Conservation (phyloP, 1,140 invertebrate genomes). For the Drosophila ananassae region DNA sequence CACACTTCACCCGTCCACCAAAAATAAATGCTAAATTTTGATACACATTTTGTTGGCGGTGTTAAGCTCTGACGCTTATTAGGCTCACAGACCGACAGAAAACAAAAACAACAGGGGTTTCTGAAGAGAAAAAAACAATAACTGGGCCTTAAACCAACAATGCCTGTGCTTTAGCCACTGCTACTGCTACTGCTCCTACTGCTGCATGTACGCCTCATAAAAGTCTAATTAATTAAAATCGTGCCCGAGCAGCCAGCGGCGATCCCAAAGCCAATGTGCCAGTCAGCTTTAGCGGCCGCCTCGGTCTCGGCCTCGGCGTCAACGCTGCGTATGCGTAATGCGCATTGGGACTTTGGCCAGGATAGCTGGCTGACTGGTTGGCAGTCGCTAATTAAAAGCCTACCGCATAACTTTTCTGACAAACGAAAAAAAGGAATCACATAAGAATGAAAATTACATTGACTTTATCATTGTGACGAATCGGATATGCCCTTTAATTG, state of each 20-base stretch:
- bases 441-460: constrained; percentile 33
- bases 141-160: constrained; percentile 74
- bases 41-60: constrained; percentile 60
- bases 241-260: constrained; percentile 67
- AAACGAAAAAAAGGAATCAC: constrained; percentile 35
- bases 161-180: constrained; percentile 30
- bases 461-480: constrained; percentile 24
- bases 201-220: constrained; percentile 77
- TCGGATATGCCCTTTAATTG: constrained; percentile 30
- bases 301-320: constrained; percentile 37
- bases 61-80: constrained; percentile 69
- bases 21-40: constrained; percentile 69
- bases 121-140: constrained; percentile 56
- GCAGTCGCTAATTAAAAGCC: constrained; percentile 77
- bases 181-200: constrained; percentile 13
- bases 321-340: constrained; percentile 78
- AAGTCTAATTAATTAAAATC: constrained; percentile 82
- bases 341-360: constrained; percentile 63
- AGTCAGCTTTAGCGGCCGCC: constrained; percentile 24
- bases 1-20: constrained; percentile 10
- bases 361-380: constrained; percentile 48
- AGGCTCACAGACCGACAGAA: constrained; percentile 34
- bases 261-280: constrained; percentile 47
- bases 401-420: constrained; percentile 63
- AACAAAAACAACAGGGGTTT: constrained; percentile 18